Evolutionary conservation across 2,888 invertebrate species (phyloP), one percentile per base, ranked within the genome.

Genomic region (Dryococelus australis): DNA sequence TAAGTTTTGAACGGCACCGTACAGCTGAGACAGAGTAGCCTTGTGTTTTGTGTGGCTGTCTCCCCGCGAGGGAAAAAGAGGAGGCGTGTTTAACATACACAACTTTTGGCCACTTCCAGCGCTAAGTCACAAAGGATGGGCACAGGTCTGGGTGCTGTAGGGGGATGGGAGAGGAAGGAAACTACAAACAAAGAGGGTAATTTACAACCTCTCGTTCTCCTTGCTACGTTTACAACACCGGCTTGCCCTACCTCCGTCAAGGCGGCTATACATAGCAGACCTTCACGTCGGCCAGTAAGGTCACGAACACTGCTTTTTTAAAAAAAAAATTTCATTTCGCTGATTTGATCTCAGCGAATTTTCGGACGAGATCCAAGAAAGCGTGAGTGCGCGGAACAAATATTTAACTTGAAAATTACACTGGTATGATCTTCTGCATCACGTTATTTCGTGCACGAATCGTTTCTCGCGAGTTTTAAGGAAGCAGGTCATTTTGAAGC

Each of bases 21-120:
- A 16, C 20, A 51, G 51, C 20, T 51, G 13, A 51, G 13, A 51
- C 51, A 51, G 20, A 20, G 51, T 3, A 51, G 51, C 13, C 51
- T 51, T 51, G 51, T 51, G 35, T 4, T 35, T 35, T 1, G 35
- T 35, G 47, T 5, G 8, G 47, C 47, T 47, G 47, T 47, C 12
- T 47, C 16, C 16, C 47, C 65, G 65, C 65, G 13, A 65, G 10
- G 16, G 65, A 65, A 65, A n/a, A 65, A 65, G 65, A 0, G n/a
- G 65, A n/a, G 65, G 65, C 65, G 65, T 65, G 65, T 65, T 65
- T 65, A 20, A 65, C 65, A 24, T 65, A 65, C 20, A 65, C 65
- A 65, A 65, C 65, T 65, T 65, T 65, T 65, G 65, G 65, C 65
- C 65, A 65, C 65, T 65, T 65, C 24, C 65, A 65, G n/a, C 65